A percentile compares a stretch with the other conserved stretches of the same genome.
Evolutionary conservation across 2,888 invertebrate species (phyloP).

Genomic region (Carcina quercana): DNA sequence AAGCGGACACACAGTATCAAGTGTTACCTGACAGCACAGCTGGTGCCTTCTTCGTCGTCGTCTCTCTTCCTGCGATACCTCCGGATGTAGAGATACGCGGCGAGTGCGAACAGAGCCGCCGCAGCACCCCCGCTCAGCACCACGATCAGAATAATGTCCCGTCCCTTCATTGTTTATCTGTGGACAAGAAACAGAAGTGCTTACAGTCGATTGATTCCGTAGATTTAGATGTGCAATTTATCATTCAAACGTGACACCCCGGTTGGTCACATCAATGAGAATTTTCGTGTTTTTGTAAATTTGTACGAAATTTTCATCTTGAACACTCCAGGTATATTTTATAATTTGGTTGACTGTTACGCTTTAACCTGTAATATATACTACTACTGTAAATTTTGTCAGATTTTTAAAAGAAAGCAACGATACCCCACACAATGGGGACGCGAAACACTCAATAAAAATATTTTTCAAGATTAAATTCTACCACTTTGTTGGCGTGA

Average conservation of each 20-base stretch:
- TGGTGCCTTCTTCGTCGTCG: constrained; percentile 73
- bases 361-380: too few relatives aligned
- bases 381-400: too few relatives aligned
- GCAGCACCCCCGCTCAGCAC: constrained; percentile 77
- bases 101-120: constrained; percentile 74
- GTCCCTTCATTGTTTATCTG: constrained; percentile 81
- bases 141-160: constrained; percentile 77
- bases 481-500: too few relatives aligned
- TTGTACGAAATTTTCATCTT: too few relatives aligned
- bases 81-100: constrained; percentile 70
- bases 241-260: neutral
- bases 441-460: too few relatives aligned
- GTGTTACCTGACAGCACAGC: constrained; percentile 58
- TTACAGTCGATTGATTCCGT: neutral
- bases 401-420: too few relatives aligned
- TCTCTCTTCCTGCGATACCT: constrained; percentile 75
- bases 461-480: too few relatives aligned
- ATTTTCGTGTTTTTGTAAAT: neutral
- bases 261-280: neutral
- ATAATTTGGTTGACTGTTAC: too few relatives aligned
- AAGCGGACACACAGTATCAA: neutral
- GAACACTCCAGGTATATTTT: too few relatives aligned
- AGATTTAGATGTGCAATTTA: neutral
- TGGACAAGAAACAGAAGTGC: constrained; percentile 38
- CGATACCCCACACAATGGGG: too few relatives aligned